Percentiles rank a stretch among this genome's conserved stretches.
These are phyloP conservation scores for Cremastinae sp. DNA, from an alignment of 2,888 invertebrate species.

Conservation along the genomic window DNA sequence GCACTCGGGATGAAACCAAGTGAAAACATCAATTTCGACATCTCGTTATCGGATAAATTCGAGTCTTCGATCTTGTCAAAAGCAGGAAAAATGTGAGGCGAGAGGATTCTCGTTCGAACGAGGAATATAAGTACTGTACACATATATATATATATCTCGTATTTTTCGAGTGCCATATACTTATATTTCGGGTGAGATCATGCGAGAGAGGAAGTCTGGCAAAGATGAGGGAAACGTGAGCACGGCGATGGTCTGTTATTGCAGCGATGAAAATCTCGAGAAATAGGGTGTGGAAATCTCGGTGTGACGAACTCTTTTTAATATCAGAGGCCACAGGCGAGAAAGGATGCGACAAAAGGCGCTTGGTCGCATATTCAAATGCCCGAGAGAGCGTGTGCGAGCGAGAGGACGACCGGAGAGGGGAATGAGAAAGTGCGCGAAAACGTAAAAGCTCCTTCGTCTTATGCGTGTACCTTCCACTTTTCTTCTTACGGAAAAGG, in stretches of 20 bases:
- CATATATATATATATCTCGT: no score
- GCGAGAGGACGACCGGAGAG: neutral
- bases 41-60: neutral
- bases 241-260: constrained; percentile 59
- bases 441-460: constrained; percentile 44
- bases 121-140: neutral
- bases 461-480: constrained; percentile 16
- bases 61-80: neutral
- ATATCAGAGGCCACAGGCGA: constrained; percentile 64
- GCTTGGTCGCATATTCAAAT: constrained; percentile 67
- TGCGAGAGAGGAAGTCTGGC: constrained; percentile 13
- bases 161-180: neutral
- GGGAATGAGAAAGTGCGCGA: neutral
- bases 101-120: neutral
- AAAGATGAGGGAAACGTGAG: neutral
- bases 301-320: constrained; percentile 69
- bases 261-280: constrained; percentile 65
- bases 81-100: neutral
- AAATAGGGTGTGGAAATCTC: constrained; percentile 58
- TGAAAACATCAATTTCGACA: neutral
- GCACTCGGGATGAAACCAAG: no score
- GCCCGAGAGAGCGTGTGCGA: constrained; percentile 14
- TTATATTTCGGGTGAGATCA: constrained; percentile 16
- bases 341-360: constrained; percentile 57
- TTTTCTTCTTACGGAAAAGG: constrained; percentile 16